Evolutionary conservation across 2,888 invertebrate genomes (phyloP), one percentile per base, ranked within the genome.

Genomic region (Cotesia congregata): DNA sequence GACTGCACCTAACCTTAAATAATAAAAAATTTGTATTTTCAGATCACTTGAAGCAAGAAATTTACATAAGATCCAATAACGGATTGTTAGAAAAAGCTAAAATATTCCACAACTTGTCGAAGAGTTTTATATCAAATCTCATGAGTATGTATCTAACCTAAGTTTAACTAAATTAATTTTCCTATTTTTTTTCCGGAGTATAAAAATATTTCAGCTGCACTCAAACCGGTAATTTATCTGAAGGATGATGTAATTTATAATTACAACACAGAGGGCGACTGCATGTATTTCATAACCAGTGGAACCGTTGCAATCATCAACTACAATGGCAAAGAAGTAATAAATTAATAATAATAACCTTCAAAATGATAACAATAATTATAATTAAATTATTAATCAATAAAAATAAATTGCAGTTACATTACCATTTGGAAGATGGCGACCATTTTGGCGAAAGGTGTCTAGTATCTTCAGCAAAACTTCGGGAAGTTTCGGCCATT

Each of bases 401-500:
- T 50, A 50, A 17, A 5, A 72, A 83, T 84, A 17, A 72, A 91
- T 91, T 86, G 91, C 75, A 90, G 90, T 79, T 50, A 3, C 50
- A 50, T 50, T 50, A 50, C 50, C 91, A 91, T 82, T 85, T 93
- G 60, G 90, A 92, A 82, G 93, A 93, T 80, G 93, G 93, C 0
- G 91, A 89, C 40, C 88, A 90, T 82, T 91, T 92, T 82, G 92
- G 92, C 0, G 91, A 91, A 84, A 86, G 89, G 64, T 90, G 90
- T 9, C 80, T 92, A 62, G 86, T 91, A 50, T 88, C 91, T 86
- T 90, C 90, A 61, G 90, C 91, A 78, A 89, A 90, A 50, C 91
- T 90, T 78, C 88, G 93, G 67, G 86, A 90, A 1, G 91, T 91
- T 4, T 91, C 92, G 0, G 91, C 92, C 0, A 90, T 93, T 5